phyloP scores from a whole-genome alignment of 2,113 vertebrate species.

The Chaetorhynchus papuensis region DNA sequence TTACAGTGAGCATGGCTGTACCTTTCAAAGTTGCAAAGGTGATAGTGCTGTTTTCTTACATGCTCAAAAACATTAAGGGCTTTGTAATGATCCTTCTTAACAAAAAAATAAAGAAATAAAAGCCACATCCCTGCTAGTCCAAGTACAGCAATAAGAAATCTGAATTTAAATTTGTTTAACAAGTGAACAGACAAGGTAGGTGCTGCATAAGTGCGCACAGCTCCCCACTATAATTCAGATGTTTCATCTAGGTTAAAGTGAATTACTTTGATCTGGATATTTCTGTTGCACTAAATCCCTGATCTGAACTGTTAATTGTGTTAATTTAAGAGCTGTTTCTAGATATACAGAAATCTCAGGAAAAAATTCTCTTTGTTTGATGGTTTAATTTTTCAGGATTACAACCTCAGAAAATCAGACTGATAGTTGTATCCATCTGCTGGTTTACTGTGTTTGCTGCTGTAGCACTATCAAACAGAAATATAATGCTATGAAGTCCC shows the following conservation, averaged over 20 bases:
- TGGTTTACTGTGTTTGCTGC: not conserved
- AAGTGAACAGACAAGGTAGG: not conserved
- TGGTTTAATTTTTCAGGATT: not conserved
- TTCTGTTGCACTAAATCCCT: not conserved
- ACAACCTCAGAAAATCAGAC: not conserved
- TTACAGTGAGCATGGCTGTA: fast-evolving
- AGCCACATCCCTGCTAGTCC: not conserved
- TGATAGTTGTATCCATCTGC: not conserved
- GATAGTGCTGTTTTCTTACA: not conserved
- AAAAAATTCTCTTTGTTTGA: not conserved
- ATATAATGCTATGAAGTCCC: not conserved
- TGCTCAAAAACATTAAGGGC: not conserved
- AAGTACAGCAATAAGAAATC: not conserved
- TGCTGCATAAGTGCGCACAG: fast-evolving
- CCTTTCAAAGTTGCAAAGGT: not conserved
- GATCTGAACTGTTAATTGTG: not conserved
- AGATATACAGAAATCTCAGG: not conserved
- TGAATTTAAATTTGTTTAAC: not conserved
- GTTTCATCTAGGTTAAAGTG: not conserved
- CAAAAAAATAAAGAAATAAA: not conserved
- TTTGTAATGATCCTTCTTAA: not conserved
- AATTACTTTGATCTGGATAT: not conserved
- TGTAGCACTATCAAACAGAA: not conserved
- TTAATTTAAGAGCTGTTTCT: not conserved
- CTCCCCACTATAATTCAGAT: not conserved